phyloP scores from a whole-genome alignment of 92 coral and sea anemone genomes.

The Blastomussa wellsi region DNA sequence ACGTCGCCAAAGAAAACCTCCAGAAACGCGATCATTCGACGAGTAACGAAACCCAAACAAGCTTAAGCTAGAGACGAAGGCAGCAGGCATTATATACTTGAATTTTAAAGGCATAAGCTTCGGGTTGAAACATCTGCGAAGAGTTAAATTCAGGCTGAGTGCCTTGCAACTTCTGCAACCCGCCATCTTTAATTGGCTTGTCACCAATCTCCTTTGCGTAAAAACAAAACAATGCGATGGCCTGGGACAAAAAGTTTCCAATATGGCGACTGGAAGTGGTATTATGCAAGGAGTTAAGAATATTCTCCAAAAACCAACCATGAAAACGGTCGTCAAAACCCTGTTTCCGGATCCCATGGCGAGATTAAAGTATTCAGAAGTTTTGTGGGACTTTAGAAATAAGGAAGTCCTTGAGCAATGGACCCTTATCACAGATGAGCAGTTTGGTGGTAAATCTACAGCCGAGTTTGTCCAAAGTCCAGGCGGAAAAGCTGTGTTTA shows the following conservation, averaged over 20 bases:
- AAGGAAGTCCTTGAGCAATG: slow-evolving; percentile 70
- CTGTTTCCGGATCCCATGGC: slow-evolving; percentile 91
- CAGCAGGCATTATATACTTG: slow-evolving; percentile 16
- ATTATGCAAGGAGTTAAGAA: slow-evolving; percentile 29
- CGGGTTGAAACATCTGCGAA: neutral
- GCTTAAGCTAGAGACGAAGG: slow-evolving; percentile 15
- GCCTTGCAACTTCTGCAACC: slow-evolving; percentile 19
- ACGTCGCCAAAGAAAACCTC: neutral
- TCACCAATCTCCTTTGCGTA: neutral
- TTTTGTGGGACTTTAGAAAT: slow-evolving; percentile 88
- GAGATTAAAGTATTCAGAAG: slow-evolving; percentile 70
- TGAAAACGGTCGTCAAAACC: slow-evolving; percentile 70
- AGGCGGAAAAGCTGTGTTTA: slow-evolving; percentile 78
- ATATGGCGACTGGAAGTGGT: slow-evolving; percentile 75
- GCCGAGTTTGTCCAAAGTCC: slow-evolving; percentile 82
- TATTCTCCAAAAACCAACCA: slow-evolving; percentile 48
- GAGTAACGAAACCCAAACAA: slow-evolving; percentile 23
- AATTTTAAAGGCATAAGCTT: neutral
- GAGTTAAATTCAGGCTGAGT: slow-evolving; percentile 14
- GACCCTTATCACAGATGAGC: slow-evolving; percentile 84
- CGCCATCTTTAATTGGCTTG: slow-evolving; percentile 15
- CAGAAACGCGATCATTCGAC: slow-evolving; percentile 3
- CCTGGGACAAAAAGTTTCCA: slow-evolving; percentile 24
- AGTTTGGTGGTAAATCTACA: slow-evolving; percentile 87
- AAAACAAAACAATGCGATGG: neutral